Evolutionary conservation across 30 jellyfish, hydroid and myxozoan species (phyloP).

Genomic region (Haliclystus octoradiatus): DNA sequence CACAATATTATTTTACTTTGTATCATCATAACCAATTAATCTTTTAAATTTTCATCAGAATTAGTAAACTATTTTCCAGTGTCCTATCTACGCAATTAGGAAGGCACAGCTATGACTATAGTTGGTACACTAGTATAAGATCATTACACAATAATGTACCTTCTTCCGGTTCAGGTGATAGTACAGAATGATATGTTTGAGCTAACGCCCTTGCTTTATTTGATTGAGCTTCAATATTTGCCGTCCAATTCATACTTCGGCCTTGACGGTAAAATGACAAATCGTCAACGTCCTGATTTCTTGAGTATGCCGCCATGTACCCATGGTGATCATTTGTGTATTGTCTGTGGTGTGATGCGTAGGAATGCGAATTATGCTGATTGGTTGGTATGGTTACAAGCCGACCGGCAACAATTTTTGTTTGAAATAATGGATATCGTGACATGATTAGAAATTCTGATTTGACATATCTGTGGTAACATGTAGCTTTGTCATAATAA

Average conservation of each 20-base stretch:
- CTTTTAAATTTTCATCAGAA: too few species aligned
- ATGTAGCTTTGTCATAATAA: too few species aligned
- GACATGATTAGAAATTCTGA: background rate
- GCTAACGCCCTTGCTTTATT: constrained; percentile 28
- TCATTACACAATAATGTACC: background rate
- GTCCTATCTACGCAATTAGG: too few species aligned
- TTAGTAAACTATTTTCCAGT: too few species aligned
- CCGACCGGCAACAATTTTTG: background rate
- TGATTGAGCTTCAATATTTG: constrained; percentile 28
- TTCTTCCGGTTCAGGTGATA: constrained; percentile 35
- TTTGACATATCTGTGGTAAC: too few species aligned
- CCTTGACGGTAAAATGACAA: background rate
- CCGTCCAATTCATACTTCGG: background rate
- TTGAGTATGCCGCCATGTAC: background rate
- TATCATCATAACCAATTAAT: too few species aligned
- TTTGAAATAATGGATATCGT: background rate
- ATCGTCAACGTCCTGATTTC: background rate
- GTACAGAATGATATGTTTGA: constrained; percentile 25
- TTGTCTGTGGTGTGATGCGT: background rate
- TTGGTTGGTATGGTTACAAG: background rate
- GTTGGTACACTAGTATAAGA: too few species aligned
- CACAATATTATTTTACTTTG: too few species aligned
- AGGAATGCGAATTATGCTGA: background rate
- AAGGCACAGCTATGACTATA: too few species aligned
- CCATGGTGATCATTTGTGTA: background rate